Evolutionary conservation across 2,888 invertebrate species (phyloP).

Genomic region (Lasius platythorax): DNA sequence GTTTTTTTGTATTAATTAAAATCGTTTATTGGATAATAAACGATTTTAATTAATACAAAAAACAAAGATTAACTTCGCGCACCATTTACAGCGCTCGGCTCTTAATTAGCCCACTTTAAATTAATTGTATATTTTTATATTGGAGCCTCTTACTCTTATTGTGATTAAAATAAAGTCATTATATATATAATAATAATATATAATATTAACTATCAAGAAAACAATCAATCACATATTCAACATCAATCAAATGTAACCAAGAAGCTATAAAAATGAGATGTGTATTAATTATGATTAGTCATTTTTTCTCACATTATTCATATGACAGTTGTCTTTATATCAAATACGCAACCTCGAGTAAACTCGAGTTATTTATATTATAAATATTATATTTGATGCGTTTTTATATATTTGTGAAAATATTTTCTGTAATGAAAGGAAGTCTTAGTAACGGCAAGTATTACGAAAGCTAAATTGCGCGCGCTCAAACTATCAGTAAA

Average conservation of each 20-base stretch:
- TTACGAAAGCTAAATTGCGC: constrained; percentile 64
- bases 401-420: constrained; percentile 15
- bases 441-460: neutral
- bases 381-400: neutral
- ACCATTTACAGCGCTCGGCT: too few relatives aligned
- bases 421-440: constrained; percentile 29
- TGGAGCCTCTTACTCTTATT: too few relatives aligned
- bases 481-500: constrained; percentile 58
- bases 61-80: too few relatives aligned
- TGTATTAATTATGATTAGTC: neutral
- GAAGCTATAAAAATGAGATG: neutral
- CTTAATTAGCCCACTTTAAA: too few relatives aligned
- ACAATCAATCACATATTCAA: neutral
- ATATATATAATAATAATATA: neutral
- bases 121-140: too few relatives aligned
- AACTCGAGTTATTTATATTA: neutral
- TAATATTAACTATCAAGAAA: neutral
- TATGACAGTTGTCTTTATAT: neutral
- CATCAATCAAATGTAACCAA: neutral
- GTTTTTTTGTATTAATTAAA: too few relatives aligned
- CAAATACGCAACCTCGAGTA: neutral
- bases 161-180: neutral
- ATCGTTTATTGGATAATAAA: too few relatives aligned
- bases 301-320: constrained; percentile 1
- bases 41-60: too few relatives aligned